Evolutionary conservation across 1,140 invertebrate genomes (phyloP).

Genomic region (Araneus ventricosus): DNA sequence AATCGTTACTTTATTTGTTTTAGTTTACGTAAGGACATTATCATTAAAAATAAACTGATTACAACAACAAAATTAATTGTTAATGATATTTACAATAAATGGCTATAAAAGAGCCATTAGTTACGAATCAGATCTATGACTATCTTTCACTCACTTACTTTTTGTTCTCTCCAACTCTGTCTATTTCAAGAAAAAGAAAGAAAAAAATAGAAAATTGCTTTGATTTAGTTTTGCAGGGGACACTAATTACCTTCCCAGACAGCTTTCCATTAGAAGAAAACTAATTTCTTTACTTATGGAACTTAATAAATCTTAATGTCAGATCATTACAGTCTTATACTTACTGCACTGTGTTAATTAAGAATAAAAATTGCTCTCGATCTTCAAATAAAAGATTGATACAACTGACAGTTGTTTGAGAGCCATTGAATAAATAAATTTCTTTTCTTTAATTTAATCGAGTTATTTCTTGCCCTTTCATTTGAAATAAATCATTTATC

Average conservation of each 20-base stretch:
- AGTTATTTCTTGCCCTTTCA: neutral
- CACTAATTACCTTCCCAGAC: conserved; percentile 17
- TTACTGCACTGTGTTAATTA: conserved; percentile 7
- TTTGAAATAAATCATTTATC: neutral
- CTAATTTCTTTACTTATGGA: conserved; percentile 34
- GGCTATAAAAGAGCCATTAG: conserved; percentile 17
- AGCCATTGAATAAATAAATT: neutral
- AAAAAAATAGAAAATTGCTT: conserved; percentile 41
- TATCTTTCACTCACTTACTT: neutral
- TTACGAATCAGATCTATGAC: neutral
- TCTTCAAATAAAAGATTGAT: neutral
- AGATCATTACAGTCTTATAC: conserved; percentile 53
- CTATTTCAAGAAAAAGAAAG: neutral
- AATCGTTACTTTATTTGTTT: conserved; percentile 19
- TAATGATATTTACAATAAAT: conserved; percentile 18
- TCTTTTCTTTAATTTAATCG: neutral
- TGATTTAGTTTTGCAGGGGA: conserved; percentile 32
- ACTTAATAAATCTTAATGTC: conserved; percentile 52
- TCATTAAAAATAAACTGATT: neutral
- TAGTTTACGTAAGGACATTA: neutral
- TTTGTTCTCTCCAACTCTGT: neutral
- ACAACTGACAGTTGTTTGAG: neutral
- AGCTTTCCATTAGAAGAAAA: conserved; percentile 48
- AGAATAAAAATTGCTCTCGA: neutral
- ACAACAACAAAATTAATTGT: neutral